Evolutionary conservation across 2,888 invertebrate genomes (phyloP).

Genomic region (Subacronicta megacephala): DNA sequence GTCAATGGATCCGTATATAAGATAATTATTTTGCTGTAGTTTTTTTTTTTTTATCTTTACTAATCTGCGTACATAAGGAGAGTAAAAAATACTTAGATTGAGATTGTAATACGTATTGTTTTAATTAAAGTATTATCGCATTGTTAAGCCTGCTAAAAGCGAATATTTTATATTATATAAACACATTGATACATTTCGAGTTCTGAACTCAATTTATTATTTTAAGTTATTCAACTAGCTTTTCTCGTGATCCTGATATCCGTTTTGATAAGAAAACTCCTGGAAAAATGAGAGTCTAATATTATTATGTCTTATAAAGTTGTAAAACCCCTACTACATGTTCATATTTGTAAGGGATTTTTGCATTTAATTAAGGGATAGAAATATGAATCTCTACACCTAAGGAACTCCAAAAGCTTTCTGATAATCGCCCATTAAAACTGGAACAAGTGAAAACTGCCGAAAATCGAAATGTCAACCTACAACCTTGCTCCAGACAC

Average conservation of each 20-base stretch:
- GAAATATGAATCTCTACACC: neutral
- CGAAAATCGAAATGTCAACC: constrained; percentile 77
- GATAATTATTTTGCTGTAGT: constrained; percentile 34
- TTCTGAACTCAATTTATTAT: too few species aligned
- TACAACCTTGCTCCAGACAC: constrained; percentile 78
- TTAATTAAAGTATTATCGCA: neutral
- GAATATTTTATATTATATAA: too few species aligned
- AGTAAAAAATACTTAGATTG: neutral
- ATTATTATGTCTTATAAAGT: too few species aligned
- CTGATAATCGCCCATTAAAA: constrained; percentile 70
- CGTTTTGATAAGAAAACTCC: too few species aligned
- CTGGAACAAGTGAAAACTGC: constrained; percentile 78
- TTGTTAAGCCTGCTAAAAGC: neutral
- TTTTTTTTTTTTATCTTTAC: constrained; percentile 22
- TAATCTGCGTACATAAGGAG: constrained; percentile 11
- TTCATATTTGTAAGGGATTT: too few species aligned
- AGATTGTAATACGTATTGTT: neutral
- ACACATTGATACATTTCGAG: too few species aligned
- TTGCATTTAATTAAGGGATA: neutral
- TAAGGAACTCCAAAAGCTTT: constrained; percentile 54
- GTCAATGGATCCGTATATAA: constrained; percentile 51
- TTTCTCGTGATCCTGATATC: too few species aligned
- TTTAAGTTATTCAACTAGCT: too few species aligned
- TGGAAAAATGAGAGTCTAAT: too few species aligned
- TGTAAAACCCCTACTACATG: too few species aligned